phyloP scores from a whole-genome alignment of 2,113 vertebrate genomes.

The Tiliqua scincoides region DNA sequence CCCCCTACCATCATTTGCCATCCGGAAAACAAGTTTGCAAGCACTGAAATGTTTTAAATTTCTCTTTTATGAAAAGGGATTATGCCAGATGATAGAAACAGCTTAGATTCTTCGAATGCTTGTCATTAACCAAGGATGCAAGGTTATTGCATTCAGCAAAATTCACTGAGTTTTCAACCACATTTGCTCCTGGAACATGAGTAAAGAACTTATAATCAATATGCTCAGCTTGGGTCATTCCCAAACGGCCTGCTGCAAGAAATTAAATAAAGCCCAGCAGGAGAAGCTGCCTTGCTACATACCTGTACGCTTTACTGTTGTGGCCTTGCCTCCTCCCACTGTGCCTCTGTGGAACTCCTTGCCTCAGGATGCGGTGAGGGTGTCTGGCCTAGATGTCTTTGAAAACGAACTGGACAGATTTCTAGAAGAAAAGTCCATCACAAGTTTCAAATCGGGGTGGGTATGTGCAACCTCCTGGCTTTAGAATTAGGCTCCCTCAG shows the following conservation, averaged over 20 bases:
- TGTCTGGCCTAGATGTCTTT: too few species aligned
- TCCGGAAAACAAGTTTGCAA: constrained; percentile 50
- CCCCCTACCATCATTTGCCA: constrained; percentile 31
- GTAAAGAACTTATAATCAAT: constrained; percentile 53
- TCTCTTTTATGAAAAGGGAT: constrained; percentile 28
- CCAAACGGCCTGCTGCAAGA: background rate
- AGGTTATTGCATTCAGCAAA: constrained; percentile 50
- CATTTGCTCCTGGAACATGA: constrained; percentile 28
- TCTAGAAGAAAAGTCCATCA: too few species aligned
- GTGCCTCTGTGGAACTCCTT: too few species aligned
- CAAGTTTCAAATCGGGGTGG: too few species aligned
- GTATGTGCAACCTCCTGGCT: too few species aligned
- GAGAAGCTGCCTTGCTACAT: too few species aligned
- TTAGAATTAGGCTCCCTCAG: too few species aligned
- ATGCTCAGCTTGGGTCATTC: background rate
- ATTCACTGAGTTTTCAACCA: background rate
- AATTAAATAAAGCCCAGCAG: background rate
- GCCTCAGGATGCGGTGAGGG: too few species aligned
- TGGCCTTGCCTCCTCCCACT: too few species aligned
- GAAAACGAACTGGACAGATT: too few species aligned
- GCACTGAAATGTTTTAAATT: constrained; percentile 43
- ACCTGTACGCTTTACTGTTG: too few species aligned
- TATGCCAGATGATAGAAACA: constrained; percentile 15
- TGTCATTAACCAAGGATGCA: constrained; percentile 45
- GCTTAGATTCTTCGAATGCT: constrained; percentile 15